Evolutionary conservation across 1,140 invertebrate genomes (phyloP).

Genomic region (Eurytemora carolleeae): DNA sequence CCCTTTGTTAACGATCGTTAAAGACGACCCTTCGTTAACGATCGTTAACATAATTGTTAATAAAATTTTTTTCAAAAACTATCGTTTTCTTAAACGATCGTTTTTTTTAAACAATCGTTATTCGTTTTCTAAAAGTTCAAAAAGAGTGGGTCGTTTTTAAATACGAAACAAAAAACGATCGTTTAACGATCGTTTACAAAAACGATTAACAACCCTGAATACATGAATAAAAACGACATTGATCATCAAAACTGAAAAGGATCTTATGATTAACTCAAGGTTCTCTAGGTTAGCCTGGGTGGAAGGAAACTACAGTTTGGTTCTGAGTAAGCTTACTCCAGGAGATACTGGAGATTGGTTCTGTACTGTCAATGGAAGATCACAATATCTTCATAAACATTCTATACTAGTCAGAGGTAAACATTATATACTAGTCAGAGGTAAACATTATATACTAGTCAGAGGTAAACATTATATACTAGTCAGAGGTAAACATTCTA

Average conservation of each 20-base stretch:
- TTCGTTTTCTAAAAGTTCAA: not conserved
- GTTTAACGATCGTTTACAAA: too few species aligned
- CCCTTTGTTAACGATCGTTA: too few species aligned
- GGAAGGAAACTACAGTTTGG: not conserved
- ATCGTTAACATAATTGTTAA: too few species aligned
- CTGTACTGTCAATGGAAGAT: not conserved
- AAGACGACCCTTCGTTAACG: too few species aligned
- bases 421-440: not conserved
- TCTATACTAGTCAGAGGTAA: not conserved
- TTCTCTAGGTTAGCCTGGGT: not conserved
- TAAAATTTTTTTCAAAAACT: too few species aligned
- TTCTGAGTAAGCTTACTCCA: not conserved
- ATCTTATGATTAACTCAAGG: not conserved
- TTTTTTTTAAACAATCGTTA: not conserved
- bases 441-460: not conserved
- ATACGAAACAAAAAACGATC: not conserved
- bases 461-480: not conserved
- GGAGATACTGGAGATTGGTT: not conserved
- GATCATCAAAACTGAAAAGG: not conserved
- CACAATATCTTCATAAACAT: not conserved
- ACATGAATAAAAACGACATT: too few species aligned
- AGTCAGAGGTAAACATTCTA: not conserved
- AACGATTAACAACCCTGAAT: too few species aligned
- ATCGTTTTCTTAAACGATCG: too few species aligned
- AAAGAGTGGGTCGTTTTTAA: not conserved